Conservation (phyloP, 2,797 vertebrate genomes). For the Babyrousa celebensis region DNA sequence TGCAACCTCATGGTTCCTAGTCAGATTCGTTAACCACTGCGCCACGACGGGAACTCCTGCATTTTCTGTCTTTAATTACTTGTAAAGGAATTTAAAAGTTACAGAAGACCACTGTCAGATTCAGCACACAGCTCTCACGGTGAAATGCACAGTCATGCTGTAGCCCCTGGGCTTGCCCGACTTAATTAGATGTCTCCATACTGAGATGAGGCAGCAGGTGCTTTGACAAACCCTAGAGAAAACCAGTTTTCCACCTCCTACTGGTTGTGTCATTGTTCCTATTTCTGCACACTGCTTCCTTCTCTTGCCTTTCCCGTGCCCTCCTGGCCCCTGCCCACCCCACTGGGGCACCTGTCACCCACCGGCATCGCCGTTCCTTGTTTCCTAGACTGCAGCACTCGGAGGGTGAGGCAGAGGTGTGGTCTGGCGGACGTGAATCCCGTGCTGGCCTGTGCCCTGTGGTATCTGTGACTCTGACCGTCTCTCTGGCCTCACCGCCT, state of each 20-base stretch:
- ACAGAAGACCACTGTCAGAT: neutral
- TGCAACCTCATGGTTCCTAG: too few relatives aligned
- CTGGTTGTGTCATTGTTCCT: neutral
- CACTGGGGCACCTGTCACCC: neutral
- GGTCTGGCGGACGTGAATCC: neutral
- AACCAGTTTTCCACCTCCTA: neutral
- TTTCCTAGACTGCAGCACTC: neutral
- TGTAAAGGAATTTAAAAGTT: constrained; percentile 50
- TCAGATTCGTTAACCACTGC: too few relatives aligned
- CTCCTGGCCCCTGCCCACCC: neutral
- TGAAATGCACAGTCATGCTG: neutral
- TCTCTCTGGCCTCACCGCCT: neutral
- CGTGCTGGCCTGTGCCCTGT: neutral
- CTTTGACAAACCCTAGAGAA: neutral
- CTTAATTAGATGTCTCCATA: neutral
- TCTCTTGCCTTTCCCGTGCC: neutral
- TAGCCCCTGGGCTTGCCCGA: constrained; percentile 24
- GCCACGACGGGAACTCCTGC: neutral
- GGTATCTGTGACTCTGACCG: neutral
- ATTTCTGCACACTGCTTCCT: constrained; percentile 30
- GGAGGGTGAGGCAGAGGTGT: neutral
- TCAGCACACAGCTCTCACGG: neutral
- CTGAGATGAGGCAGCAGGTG: neutral
- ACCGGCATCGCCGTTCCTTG: neutral
- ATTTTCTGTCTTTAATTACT: constrained; percentile 44